Conservation (phyloP, 2,113 vertebrate species). For the Neoarius graeffei region DNA sequence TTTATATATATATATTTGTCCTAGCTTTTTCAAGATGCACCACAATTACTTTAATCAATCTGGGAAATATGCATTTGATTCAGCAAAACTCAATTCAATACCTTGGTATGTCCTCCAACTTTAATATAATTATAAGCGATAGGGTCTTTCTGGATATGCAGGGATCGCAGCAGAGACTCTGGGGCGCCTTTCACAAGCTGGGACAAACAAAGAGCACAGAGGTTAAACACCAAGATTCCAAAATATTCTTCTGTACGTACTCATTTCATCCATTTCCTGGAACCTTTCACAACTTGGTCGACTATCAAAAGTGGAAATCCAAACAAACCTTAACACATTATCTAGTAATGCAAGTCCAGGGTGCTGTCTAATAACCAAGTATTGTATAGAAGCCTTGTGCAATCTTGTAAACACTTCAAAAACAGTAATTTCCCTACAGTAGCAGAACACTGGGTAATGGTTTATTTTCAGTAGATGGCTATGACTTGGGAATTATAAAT, state of each 20-base stretch:
- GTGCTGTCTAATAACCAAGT: slow-evolving; percentile 4
- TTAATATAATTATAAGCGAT: slow-evolving; percentile 85
- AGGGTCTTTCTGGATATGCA: slow-evolving; percentile 89
- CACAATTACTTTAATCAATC: neutral
- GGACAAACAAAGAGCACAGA: slow-evolving; percentile 12
- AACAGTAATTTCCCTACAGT: neutral
- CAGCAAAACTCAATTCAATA: slow-evolving; percentile 56
- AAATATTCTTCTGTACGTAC: slow-evolving; percentile 6
- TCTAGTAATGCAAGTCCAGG: neutral
- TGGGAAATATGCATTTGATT: neutral
- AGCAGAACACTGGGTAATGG: slow-evolving; percentile 4
- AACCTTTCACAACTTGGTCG: neutral
- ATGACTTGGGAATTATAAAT: slow-evolving; percentile 27
- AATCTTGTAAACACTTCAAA: neutral
- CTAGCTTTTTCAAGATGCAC: neutral
- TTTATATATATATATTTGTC: neutral
- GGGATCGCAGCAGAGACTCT: slow-evolving; percentile 84
- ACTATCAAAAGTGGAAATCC: neutral
- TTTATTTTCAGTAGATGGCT: slow-evolving; percentile 28
- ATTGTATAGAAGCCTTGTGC: neutral
- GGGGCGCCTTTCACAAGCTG: slow-evolving; percentile 93
- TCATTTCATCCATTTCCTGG: neutral
- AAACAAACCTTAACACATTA: neutral
- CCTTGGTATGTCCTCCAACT: slow-evolving; percentile 87
- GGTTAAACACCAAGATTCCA: neutral